Conservation (phyloP, 2,797 vertebrate genomes). For the Atherinosoma microstoma region DNA sequence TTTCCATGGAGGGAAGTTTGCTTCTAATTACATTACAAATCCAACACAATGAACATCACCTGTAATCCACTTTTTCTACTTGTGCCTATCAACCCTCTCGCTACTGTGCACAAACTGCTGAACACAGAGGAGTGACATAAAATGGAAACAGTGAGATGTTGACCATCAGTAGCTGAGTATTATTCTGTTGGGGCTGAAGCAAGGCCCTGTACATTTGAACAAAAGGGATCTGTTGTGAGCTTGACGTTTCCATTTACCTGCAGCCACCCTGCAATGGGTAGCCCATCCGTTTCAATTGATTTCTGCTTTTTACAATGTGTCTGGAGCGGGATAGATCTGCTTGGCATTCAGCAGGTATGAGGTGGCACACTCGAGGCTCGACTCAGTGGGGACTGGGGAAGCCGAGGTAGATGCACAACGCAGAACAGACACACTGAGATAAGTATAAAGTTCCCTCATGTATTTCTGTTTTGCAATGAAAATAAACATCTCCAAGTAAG, state of each 20-base stretch:
- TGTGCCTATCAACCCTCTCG: slow-evolving; percentile 11
- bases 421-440: slow-evolving; percentile 1
- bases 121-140: slow-evolving; percentile 42
- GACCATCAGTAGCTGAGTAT: slow-evolving; percentile 56
- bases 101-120: slow-evolving; percentile 18
- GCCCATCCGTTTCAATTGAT: slow-evolving; percentile 76
- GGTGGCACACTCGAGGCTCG: slow-evolving; percentile 27
- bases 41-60: slow-evolving; percentile 22
- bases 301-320: slow-evolving; percentile 66
- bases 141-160: slow-evolving; percentile 58
- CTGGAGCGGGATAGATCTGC: slow-evolving; percentile 41
- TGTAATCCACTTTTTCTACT: slow-evolving; percentile 31
- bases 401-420: slow-evolving; percentile 5
- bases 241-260: slow-evolving; percentile 83
- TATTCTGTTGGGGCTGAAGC: slow-evolving; percentile 64
- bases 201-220: slow-evolving; percentile 70
- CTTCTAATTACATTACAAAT: slow-evolving; percentile 31
- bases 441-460: slow-evolving; percentile 11
- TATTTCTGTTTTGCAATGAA: slow-evolving; percentile 10
- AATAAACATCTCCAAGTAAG: slow-evolving; percentile 23
- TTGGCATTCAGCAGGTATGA: slow-evolving; percentile 45
- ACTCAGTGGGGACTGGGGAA: slow-evolving; percentile 23
- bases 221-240: slow-evolving; percentile 69
- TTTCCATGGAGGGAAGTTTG: slow-evolving; percentile 15
- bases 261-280: slow-evolving; percentile 48